Base-by-base conservation (phyloP, 2,797 vertebrate species). In the Fundulus diaphanus region DNA sequence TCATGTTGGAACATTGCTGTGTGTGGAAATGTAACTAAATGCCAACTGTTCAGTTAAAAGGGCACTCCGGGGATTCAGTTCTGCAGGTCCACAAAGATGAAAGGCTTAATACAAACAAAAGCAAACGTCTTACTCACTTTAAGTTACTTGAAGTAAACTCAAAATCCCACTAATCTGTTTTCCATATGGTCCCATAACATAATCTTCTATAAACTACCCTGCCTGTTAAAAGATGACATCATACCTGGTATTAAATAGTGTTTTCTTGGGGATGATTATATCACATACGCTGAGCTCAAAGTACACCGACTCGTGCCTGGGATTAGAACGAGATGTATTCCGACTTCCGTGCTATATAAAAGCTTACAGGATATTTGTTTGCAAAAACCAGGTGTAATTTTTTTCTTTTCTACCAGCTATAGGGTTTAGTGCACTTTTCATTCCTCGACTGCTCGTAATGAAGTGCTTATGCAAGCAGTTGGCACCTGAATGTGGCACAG, bases 1-100 rank as follows among this genome's bases (percentile, higher is more conserved):
- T 84, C 74, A 66, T 86, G 46, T 76, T 77, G 87, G 85, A 88
- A 82, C 87, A 82, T 72, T 75, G 79, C 73, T 82, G 68, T 75
- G 78, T 80, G 31, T 78, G 81, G 73, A 87, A 83, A 82, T 82
- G 73, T 67, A 56, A 68, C 54, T 68, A 70, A 81, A 80, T 71
- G 77, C 63, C 74, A 54, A 80, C 68, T 81, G 33, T 77, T n/a
- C 46, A 81, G 57, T 82, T 75, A 67, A 86, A 84, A 78, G 83
- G 82, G 83, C 85, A 84, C 84, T 85, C 77, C 63, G 46, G n/a
- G 24, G 56, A 82, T 82, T 78, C 35, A 74, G 33, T 20, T 40
- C 24, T 63, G 54, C 46, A 44, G 63, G 35, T 56, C 22, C 24
- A 59, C 29, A 46, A 9, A 35, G 40, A 72, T 37, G 13, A 13